Percentiles rank a stretch among this genome's conserved stretches.
Conservation (phyloP, 2,888 invertebrate genomes). For the Andrena chrysosceles region DNA sequence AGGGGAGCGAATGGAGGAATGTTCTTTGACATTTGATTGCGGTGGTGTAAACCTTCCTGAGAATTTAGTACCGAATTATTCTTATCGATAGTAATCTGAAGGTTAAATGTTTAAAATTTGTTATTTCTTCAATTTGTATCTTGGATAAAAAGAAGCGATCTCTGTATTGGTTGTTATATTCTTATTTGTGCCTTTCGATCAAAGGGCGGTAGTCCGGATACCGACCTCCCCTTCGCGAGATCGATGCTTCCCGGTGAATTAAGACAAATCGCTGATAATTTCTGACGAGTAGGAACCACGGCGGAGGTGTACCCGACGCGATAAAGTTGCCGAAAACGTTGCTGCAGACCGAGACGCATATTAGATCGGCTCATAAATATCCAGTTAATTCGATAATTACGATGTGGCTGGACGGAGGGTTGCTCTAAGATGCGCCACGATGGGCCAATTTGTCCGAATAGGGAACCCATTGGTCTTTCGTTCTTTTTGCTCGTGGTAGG, state of each 20-base stretch:
- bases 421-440: slow-evolving; percentile 52
- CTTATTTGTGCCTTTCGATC: not conserved
- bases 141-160: no score
- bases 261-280: slow-evolving; percentile 38
- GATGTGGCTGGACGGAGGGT: slow-evolving; percentile 33
- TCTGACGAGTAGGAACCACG: slow-evolving; percentile 33
- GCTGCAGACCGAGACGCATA: slow-evolving; percentile 21
- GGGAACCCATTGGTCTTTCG: slow-evolving; percentile 50
- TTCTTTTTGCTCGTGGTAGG: slow-evolving; percentile 41
- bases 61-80: no score
- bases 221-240: slow-evolving; percentile 7
- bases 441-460: slow-evolving; percentile 75
- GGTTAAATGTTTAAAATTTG: not conserved
- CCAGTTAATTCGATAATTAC: slow-evolving; percentile 75
- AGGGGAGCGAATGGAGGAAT: not conserved
- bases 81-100: no score
- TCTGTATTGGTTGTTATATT: not conserved
- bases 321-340: slow-evolving; percentile 55
- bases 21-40: not conserved
- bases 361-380: slow-evolving; percentile 66
- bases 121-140: not conserved
- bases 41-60: not conserved
- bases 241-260: slow-evolving; percentile 1
- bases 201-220: not conserved
- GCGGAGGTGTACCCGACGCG: slow-evolving; percentile 12